Conservation (phyloP, 37 sponge, comb jelly and placozoan genomes). For the Aplysina aerophoba region DNA sequence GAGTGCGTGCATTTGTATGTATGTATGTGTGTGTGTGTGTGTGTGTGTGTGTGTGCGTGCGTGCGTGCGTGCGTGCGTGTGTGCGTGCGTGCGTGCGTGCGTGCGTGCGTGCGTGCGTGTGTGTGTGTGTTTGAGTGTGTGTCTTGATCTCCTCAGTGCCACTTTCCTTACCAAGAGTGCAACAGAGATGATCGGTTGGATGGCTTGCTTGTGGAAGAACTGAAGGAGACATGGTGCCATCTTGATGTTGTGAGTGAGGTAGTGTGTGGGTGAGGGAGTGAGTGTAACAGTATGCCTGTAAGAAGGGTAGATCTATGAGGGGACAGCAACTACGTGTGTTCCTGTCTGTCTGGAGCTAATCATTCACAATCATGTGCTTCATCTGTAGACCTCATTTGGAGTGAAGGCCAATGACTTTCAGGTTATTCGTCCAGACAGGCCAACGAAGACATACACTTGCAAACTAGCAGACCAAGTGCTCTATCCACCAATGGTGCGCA, state of each 20-base stretch:
- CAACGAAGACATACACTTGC: constrained; percentile 30
- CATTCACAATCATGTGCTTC: no score
- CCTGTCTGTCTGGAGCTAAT: no score
- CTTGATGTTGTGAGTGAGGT: constrained; percentile 60
- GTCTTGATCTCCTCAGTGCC: constrained; percentile 42
- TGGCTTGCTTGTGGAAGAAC: constrained; percentile 70
- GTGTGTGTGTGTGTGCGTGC: constrained; percentile 12
- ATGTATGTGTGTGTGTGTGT: constrained; percentile 21
- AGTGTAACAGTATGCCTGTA: not conserved
- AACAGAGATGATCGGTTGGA: constrained; percentile 58
- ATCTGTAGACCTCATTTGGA: constrained; percentile 31
- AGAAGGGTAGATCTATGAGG: not conserved
- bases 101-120: not conserved
- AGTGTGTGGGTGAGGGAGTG: not conserved
- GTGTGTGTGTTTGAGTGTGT: not conserved
- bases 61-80: constrained; percentile 20
- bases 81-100: not conserved
- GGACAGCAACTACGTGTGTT: not conserved
- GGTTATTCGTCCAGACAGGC: constrained; percentile 32
- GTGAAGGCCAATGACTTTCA: constrained; percentile 37
- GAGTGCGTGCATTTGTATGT: constrained; percentile 9
- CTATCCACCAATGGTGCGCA: constrained; percentile 56
- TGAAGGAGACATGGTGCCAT: constrained; percentile 89
- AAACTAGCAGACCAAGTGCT: constrained; percentile 48
- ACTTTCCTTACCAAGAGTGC: constrained; percentile 81